These are phyloP conservation scores for Hydrocynus forskahlii DNA, from an alignment of 2,797 vertebrate genomes.

Conservation along the genomic window DNA sequence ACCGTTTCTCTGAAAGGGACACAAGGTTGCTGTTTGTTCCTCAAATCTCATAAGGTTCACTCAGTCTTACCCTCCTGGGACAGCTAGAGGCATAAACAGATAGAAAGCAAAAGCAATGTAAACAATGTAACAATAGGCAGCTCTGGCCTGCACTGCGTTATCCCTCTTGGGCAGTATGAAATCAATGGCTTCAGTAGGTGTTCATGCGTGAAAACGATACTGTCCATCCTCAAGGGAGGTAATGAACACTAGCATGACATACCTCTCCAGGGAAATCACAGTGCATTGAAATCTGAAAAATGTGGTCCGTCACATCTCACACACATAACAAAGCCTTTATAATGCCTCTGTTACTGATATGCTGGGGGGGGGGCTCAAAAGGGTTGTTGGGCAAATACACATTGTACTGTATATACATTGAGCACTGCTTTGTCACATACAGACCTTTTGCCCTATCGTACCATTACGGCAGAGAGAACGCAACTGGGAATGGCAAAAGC, in stretches of 20 bases:
- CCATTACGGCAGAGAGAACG: neutral
- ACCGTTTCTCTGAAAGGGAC: constrained; percentile 16
- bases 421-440: constrained; percentile 19
- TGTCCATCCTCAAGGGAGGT: constrained; percentile 31
- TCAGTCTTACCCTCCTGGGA: constrained; percentile 9
- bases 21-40: constrained; percentile 16
- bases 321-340: constrained; percentile 21
- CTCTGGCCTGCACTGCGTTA: neutral
- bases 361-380: neutral
- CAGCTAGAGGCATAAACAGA: constrained; percentile 26
- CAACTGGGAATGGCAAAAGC: constrained; percentile 1
- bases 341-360: constrained; percentile 21
- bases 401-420: constrained; percentile 11
- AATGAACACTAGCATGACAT: constrained; percentile 13
- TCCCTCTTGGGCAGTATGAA: neutral
- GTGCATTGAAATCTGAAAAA: constrained; percentile 26
- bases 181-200: constrained; percentile 16
- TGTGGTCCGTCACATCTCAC: neutral
- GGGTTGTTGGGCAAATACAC: constrained; percentile 20
- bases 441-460: constrained; percentile 12
- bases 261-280: constrained; percentile 7
- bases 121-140: constrained; percentile 24
- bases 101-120: constrained; percentile 35
- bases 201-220: constrained; percentile 28
- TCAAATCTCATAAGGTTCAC: constrained; percentile 17